A percentile compares a stretch with the other conserved stretches of the same genome.
These are phyloP conservation scores for Gymnocheta viridis DNA, from an alignment of 2,888 invertebrate genomes.

Conservation along the genomic window DNA sequence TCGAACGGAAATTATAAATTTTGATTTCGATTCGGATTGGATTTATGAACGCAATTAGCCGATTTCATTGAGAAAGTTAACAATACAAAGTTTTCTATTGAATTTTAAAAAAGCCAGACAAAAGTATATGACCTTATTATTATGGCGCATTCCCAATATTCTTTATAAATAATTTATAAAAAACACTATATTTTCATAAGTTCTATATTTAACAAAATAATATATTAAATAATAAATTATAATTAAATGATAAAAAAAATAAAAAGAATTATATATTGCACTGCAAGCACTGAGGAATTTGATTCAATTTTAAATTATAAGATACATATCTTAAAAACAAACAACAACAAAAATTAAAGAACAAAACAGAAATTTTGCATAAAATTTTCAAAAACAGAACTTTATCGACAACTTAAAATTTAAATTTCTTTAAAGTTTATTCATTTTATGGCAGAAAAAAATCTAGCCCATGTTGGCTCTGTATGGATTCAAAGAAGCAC, in stretches of 20 bases:
- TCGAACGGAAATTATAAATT: too few relatives aligned
- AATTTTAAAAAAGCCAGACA: too few relatives aligned
- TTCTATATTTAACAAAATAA: neutral
- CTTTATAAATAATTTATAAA: neutral
- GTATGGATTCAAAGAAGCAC: slow-evolving; percentile 5
- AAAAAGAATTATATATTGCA: slow-evolving; percentile 76
- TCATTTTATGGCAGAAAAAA: neutral
- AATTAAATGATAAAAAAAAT: slow-evolving; percentile 46
- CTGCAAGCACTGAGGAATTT: slow-evolving; percentile 83
- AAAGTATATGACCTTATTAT: neutral
- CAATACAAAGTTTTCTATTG: too few relatives aligned
- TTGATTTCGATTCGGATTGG: too few relatives aligned
- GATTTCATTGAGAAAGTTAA: too few relatives aligned
- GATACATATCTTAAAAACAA: slow-evolving; percentile 52
- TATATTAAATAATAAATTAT: slow-evolving; percentile 39
- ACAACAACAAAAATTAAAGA: slow-evolving; percentile 71
- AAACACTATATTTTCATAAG: slow-evolving; percentile 42
- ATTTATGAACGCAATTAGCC: too few relatives aligned
- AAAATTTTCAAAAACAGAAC: neutral
- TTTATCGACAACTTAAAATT: too few relatives aligned
- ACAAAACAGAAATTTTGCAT: slow-evolving; percentile 5
- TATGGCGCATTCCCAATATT: neutral
- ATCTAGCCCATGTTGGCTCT: slow-evolving; percentile 25
- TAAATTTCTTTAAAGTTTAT: too few relatives aligned
- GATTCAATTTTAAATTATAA: slow-evolving; percentile 80